Percentiles rank a stretch among this genome's conserved stretches.
Conservation (phyloP, 2,797 vertebrate species). For the Neoniphon sammara region DNA sequence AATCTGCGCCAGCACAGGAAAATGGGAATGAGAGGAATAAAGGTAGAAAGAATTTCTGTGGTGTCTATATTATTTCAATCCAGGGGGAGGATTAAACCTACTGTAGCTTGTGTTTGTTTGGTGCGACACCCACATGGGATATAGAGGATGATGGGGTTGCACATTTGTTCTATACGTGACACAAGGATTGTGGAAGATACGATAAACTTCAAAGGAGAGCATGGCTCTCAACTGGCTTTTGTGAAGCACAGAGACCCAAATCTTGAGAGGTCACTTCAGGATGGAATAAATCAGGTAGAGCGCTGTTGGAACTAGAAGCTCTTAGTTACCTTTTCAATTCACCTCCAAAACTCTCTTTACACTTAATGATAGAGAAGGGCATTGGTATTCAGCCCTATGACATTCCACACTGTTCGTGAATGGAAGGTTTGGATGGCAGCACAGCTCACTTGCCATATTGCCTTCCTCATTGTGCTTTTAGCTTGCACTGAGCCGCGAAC, state of each 20-base stretch:
- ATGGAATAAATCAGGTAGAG: constrained; percentile 20
- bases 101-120: background rate
- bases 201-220: background rate
- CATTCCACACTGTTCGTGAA: constrained; percentile 32
- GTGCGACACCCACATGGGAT: too few species aligned
- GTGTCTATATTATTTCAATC: too few species aligned
- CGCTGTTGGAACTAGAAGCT: constrained; percentile 9
- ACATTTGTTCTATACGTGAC: too few species aligned
- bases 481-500: constrained; percentile 65
- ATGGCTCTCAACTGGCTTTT: constrained; percentile 2
- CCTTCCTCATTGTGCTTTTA: constrained; percentile 61
- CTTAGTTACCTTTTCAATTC: constrained; percentile 39
- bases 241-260: constrained; percentile 4
- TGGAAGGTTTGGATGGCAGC: constrained; percentile 46
- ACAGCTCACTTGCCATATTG: constrained; percentile 53
- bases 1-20: background rate
- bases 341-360: constrained; percentile 19
- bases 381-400: constrained; percentile 54
- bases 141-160: too few species aligned
- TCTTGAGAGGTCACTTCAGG: background rate
- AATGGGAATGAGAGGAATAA: background rate
- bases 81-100: background rate
- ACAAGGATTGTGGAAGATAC: too few species aligned
- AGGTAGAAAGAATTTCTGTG: too few species aligned
- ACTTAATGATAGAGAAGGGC: constrained; percentile 40